Evolutionary conservation across 2,888 invertebrate genomes (phyloP).

Genomic region (Chirona hameri): DNA sequence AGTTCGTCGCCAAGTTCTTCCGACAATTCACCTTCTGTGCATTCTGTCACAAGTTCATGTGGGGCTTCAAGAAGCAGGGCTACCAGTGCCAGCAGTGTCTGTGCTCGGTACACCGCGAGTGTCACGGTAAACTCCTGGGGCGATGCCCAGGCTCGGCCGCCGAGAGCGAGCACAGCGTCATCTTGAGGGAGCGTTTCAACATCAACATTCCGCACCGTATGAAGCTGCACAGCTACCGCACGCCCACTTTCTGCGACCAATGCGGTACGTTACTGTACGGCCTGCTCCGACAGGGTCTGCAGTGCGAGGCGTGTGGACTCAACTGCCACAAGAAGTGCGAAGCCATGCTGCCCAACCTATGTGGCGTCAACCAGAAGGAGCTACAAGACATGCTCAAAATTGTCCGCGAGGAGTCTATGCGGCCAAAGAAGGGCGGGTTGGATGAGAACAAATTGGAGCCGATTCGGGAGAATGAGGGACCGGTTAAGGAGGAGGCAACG

Average conservation of each 20-base stretch:
- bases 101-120: constrained; percentile 98
- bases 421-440: background rate
- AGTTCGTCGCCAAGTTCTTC: constrained; percentile 99
- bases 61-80: constrained; percentile 91
- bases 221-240: constrained; percentile 90
- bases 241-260: constrained; percentile 99
- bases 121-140: constrained; percentile 94
- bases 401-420: no score
- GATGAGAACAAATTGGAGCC: constrained; percentile 29
- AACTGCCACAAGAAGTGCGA: constrained; percentile 99
- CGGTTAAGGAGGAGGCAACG: constrained; percentile 32
- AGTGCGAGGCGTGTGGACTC: constrained; percentile 95
- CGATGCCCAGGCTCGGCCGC: constrained; percentile 96
- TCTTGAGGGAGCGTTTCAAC: constrained; percentile 75
- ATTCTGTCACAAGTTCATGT: constrained; percentile 98
- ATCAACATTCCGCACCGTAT: constrained; percentile 92
- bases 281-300: constrained; percentile 90
- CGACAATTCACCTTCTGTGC: constrained; percentile 99
- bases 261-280: constrained; percentile 97
- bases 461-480: constrained; percentile 28
- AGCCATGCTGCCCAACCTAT: constrained; percentile 94
- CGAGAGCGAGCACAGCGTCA: constrained; percentile 89
- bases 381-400: constrained; percentile 79
- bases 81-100: constrained; percentile 99
- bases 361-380: constrained; percentile 97